Evolutionary conservation across 2,797 vertebrate genomes (phyloP), one percentile per base, ranked within the genome.

Genomic region (Taeniopygia guttata): DNA sequence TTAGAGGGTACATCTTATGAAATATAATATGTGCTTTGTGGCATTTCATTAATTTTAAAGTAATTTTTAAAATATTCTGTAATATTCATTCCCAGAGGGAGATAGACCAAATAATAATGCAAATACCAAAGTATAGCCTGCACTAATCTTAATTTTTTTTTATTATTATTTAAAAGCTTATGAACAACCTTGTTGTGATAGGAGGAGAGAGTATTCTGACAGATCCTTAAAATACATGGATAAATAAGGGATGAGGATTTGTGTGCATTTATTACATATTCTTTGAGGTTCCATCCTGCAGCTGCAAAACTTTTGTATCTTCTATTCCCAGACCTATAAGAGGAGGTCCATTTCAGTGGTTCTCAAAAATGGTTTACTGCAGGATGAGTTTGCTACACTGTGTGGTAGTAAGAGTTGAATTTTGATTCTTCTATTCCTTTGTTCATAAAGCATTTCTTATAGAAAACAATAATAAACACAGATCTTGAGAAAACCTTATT

Each of bases 11-110:
- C 66, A 89, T 81, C 25, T 94, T 93, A 87, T 66, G 73, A 96
- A 97, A 96, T 91, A 90, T 88, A 95, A 95, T 90, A 86, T 88
- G 95, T 96, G 84, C 67, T 92, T 93, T 91, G 84, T 97, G 91
- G 85, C 88, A 97, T 95, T 96, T 97, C 78, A 97, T 97, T 97
- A 95, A 42, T 38, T 94, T 45, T 66, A 95, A 94, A 96, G 96
- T 95, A 2, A 13, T 93, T 93, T 96, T 75, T 80, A 6, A 83
- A 93, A 92, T 93, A 63, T 74, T 77, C n/a, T 80, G 9, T 89
- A 90, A 75, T 88, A 93, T 87, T 97, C 55, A 95, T 90, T 91
- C 76, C 78, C 42, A 46, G 63, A 88, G 42, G 83, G 51, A 90
- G 30, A 91, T 80, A 90, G 82, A 96, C 97, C 93, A 97, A 95